Evolutionary conservation across 2,888 invertebrate genomes (phyloP).

Genomic region (Tinea semifulvella): DNA sequence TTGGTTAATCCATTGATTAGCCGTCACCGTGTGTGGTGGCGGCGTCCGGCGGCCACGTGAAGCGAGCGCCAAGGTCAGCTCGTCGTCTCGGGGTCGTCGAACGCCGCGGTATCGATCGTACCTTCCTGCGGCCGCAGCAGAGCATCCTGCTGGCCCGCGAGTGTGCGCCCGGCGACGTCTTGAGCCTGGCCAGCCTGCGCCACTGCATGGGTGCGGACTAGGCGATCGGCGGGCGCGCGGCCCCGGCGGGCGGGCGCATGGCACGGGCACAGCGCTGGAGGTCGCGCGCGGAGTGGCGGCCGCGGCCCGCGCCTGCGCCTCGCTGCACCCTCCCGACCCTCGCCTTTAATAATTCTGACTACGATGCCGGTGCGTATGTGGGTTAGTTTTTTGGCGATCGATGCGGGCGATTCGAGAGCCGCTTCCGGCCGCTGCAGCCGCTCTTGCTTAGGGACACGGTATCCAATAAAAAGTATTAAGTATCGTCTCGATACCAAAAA

Average conservation of each 20-base stretch:
- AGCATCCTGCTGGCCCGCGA: slow-evolving; percentile 88
- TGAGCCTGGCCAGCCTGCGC: slow-evolving; percentile 84
- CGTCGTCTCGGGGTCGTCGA: slow-evolving; percentile 28
- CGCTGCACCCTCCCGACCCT: slow-evolving; percentile 36
- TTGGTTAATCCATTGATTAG: slow-evolving; percentile 7
- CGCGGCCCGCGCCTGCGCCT: slow-evolving; percentile 27
- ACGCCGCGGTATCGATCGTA: slow-evolving; percentile 64
- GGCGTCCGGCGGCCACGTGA: slow-evolving; percentile 1
- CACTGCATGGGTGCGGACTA: slow-evolving; percentile 82
- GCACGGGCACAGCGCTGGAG: slow-evolving; percentile 62
- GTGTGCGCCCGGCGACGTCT: slow-evolving; percentile 72
- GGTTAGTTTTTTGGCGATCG: slow-evolving; percentile 67
- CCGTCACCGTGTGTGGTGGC: slow-evolving; percentile 6
- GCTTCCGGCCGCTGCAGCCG: slow-evolving; percentile 41
- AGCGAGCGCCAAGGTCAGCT: slow-evolving; percentile 19
- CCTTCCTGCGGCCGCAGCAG: slow-evolving; percentile 96
- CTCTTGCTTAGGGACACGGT: too few species aligned
- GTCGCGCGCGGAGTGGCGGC: slow-evolving; percentile 59
- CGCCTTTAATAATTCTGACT: slow-evolving; percentile 61
- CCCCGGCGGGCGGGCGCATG: slow-evolving; percentile 25
- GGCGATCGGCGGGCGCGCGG: slow-evolving; percentile 44
- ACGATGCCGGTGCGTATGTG: slow-evolving; percentile 66
- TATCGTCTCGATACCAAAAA: too few species aligned
- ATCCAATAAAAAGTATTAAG: too few species aligned
- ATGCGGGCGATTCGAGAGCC: slow-evolving; percentile 57